Percentiles rank a stretch among this genome's conserved stretches.
Evolutionary conservation across 2,113 vertebrate genomes (phyloP).

Genomic region (Semnornis frantzii): DNA sequence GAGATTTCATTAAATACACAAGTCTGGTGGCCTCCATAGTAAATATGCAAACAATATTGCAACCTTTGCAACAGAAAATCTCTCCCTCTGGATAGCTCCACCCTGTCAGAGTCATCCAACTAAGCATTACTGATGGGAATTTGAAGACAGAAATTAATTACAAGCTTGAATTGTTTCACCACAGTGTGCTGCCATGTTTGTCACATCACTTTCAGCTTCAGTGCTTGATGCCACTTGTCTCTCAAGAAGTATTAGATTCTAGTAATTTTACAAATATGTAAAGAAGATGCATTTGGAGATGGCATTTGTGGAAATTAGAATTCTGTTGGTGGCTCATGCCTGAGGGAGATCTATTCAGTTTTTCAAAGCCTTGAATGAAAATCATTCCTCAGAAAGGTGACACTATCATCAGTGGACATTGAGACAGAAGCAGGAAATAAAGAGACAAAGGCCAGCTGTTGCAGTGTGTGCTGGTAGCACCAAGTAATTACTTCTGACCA

Average conservation of each 20-base stretch:
- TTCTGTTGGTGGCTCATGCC: constrained; percentile 19
- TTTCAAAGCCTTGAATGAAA: constrained; percentile 40
- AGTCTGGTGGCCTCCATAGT: not conserved
- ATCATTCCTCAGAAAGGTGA: not conserved
- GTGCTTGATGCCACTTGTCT: constrained; percentile 74
- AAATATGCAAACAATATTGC: constrained; percentile 50
- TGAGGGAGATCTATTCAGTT: constrained; percentile 58
- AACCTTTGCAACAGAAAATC: constrained; percentile 65
- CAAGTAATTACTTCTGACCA: not conserved
- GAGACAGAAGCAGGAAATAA: not conserved
- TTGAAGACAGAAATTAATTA: constrained; percentile 87
- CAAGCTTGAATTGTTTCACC: constrained; percentile 80
- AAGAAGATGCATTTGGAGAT: not conserved
- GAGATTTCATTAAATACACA: constrained; percentile 1
- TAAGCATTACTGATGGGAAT: constrained; percentile 78
- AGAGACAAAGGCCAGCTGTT: not conserved
- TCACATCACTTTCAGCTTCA: constrained; percentile 76
- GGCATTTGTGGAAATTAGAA: constrained; percentile 61
- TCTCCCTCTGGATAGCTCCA: constrained; percentile 47
- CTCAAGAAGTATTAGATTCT: constrained; percentile 74
- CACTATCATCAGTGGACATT: not conserved
- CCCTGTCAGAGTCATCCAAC: constrained; percentile 70
- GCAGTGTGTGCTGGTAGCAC: not conserved
- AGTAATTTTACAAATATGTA: constrained; percentile 72
- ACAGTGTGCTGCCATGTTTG: constrained; percentile 70